Evolutionary conservation across 2,113 vertebrate species (phyloP).

Genomic region (Myiopsitta monachus): DNA sequence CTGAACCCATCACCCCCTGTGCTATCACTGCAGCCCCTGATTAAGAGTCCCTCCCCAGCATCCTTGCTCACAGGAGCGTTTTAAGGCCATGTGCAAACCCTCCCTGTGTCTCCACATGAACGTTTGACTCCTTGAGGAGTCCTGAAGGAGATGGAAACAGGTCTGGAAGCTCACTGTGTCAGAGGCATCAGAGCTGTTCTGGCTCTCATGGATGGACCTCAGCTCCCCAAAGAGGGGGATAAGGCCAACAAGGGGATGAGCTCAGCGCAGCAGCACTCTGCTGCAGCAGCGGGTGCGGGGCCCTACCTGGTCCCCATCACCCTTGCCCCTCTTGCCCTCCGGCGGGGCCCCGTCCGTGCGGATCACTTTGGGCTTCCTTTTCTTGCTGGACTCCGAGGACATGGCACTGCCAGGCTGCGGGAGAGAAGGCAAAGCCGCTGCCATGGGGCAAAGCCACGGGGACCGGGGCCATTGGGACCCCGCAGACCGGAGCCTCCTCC

Average conservation of each 20-base stretch:
- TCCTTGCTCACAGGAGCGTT: background rate
- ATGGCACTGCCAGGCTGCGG: conserved; percentile 9
- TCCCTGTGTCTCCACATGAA: background rate
- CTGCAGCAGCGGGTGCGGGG: no score
- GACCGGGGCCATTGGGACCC: no score
- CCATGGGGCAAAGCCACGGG: accelerated
- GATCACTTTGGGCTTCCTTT: conserved; percentile 93
- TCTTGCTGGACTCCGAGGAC: conserved; percentile 87
- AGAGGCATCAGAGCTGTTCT: background rate
- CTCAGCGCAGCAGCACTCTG: no score
- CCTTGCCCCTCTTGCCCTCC: conserved; percentile 84
- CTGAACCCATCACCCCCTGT: no score
- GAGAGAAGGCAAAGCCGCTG: no score
- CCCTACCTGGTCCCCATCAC: conserved; percentile 85
- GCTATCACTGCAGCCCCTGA: no score
- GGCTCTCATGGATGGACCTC: no score
- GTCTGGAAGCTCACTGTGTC: background rate
- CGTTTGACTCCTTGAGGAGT: accelerated
- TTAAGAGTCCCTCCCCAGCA: background rate
- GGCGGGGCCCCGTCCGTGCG: conserved; percentile 82
- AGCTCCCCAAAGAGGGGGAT: background rate
- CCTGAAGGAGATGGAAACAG: background rate
- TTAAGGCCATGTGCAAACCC: background rate
- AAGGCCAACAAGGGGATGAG: no score
- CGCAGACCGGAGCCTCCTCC: no score